These are phyloP conservation scores for Drosophila bunnanda DNA, from an alignment of 2,888 invertebrate genomes.

Conservation along the genomic window DNA sequence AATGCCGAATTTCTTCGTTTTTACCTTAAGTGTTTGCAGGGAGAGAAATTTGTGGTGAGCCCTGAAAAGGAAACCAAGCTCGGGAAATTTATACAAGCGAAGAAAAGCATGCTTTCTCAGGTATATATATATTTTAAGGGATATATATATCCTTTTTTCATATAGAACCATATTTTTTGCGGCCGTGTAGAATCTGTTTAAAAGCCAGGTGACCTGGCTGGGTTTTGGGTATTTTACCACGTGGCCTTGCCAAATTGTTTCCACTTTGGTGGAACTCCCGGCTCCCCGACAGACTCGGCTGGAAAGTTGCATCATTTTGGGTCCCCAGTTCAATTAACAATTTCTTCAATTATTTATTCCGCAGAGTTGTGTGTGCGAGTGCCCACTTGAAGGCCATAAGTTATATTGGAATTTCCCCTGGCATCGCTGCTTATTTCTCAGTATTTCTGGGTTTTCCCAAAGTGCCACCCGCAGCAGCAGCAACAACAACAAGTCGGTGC, in stretches of 20 bases:
- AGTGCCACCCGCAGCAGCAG: slow-evolving; percentile 12
- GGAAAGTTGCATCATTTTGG: slow-evolving; percentile 2
- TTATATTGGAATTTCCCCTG: slow-evolving; percentile 29
- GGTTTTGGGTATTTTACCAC: neutral
- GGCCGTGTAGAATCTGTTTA: neutral
- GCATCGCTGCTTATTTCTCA: slow-evolving; percentile 9
- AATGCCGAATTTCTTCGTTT: slow-evolving; percentile 28
- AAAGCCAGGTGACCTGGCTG: neutral
- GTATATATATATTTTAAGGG: too few relatives aligned
- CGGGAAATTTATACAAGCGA: too few relatives aligned
- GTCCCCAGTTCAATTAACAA: slow-evolving; percentile 12
- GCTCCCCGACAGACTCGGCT: neutral
- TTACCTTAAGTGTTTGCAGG: slow-evolving; percentile 1
- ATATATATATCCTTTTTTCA: neutral
- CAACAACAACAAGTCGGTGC: neutral
- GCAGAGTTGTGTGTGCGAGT: neutral
- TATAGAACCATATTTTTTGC: neutral
- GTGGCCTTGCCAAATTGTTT: slow-evolving; percentile 2
- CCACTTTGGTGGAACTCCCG: neutral
- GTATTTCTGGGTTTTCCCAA: slow-evolving; percentile 1
- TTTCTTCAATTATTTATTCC: slow-evolving; percentile 34
- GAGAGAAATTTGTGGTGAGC: neutral
- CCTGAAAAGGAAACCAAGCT: neutral
- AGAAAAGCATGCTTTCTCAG: neutral
- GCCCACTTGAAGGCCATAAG: slow-evolving; percentile 31